Base-by-base conservation (phyloP, 2,888 invertebrate species). In the Aphelenchoides bicaudatus region DNA sequence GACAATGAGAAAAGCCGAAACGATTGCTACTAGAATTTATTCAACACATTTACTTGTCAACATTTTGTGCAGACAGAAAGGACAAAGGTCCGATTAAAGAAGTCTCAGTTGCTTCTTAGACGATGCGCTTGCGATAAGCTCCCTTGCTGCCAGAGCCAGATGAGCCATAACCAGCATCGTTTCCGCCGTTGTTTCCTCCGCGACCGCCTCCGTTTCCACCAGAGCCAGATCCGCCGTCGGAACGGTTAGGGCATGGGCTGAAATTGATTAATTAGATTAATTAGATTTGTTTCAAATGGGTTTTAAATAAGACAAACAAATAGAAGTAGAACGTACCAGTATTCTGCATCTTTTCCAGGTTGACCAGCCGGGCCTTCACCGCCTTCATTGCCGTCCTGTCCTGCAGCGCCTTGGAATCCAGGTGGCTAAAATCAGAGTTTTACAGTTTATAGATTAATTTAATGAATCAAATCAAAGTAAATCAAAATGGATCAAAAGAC, bases 231-330 rank as follows among this genome's bases (percentile, higher is more conserved):
- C 54, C 63, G 37, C 59, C 59, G 28, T 16, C 29, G 10, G 28
- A 29, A 29, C 73, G 62, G 2, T 62, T 59, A 13, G 73, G 73
- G 57, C 73, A 73, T 46, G 67, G 66, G 64, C 59, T 19, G 2
- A 16, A 16, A 2, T 37, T 37, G 2, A n/a, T n/a, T n/a, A n/a
- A n/a, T n/a, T n/a, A n/a, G n/a, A n/a, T n/a, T n/a, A n/a, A n/a
- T n/a, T n/a, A n/a, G n/a, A n/a, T n/a, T n/a, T n/a, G n/a, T n/a
- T n/a, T n/a, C n/a, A n/a, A n/a, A n/a, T n/a, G n/a, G n/a, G n/a
- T n/a, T n/a, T n/a, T n/a, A n/a, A n/a, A n/a, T n/a, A n/a, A n/a
- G n/a, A n/a, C n/a, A n/a, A n/a, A n/a, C n/a, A n/a, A n/a, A n/a
- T n/a, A n/a, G n/a, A n/a, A n/a, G n/a, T n/a, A n/a, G n/a, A n/a